Percentiles rank a stretch among this genome's conserved stretches.
Conservation (phyloP, 2,888 invertebrate species). For the Drosophila limbata region DNA sequence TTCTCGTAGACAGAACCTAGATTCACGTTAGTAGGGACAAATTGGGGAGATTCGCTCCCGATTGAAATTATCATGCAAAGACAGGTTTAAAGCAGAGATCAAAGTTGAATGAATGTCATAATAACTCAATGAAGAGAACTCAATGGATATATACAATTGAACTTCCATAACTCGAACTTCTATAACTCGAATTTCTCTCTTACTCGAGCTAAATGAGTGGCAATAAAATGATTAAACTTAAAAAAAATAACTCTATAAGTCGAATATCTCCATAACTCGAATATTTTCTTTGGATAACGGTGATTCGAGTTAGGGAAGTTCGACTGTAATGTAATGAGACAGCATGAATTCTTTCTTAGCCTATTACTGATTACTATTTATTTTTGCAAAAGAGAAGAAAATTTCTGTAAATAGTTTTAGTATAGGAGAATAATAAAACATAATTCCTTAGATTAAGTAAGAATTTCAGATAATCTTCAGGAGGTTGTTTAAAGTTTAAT, state of each 20-base stretch:
- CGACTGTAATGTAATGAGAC: background rate
- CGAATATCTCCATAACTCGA: no score
- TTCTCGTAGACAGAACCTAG: background rate
- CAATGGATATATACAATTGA: slow-evolving; percentile 8
- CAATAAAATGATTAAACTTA: no score
- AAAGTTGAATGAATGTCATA: slow-evolving; percentile 14
- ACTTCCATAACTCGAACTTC: no score
- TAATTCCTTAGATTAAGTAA: background rate
- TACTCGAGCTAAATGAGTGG: no score
- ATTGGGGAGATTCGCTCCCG: slow-evolving; percentile 23
- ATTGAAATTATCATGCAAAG: background rate
- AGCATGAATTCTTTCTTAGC: background rate
- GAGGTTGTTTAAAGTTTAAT: no score
- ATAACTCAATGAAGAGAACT: slow-evolving; percentile 5
- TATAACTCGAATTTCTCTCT: no score
- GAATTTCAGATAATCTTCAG: background rate
- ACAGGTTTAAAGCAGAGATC: background rate
- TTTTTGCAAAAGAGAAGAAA: background rate
- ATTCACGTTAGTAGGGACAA: slow-evolving; percentile 11
- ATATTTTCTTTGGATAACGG: no score
- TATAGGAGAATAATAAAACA: background rate
- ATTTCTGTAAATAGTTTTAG: background rate
- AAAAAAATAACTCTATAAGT: no score
- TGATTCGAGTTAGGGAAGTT: no score
- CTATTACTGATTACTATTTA: background rate